Conservation (phyloP, 2,797 vertebrate species). For the Tapirus indicus region DNA sequence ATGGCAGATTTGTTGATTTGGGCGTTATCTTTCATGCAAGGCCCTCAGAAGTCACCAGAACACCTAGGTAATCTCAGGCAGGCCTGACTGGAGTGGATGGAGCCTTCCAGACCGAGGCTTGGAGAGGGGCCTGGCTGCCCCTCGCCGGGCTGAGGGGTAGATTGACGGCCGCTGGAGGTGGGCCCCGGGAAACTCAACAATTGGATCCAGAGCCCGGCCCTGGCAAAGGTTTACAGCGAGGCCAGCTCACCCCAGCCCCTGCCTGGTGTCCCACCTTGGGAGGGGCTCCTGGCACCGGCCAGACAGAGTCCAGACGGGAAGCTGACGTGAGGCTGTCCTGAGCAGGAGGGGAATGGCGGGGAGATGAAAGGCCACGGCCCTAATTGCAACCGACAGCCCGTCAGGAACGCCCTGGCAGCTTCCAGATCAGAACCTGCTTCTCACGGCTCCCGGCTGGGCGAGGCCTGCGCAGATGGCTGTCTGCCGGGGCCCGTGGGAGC, state of each 20-base stretch:
- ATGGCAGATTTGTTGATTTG: slow-evolving; percentile 95
- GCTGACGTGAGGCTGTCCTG: slow-evolving; percentile 61
- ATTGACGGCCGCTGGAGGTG: slow-evolving; percentile 88
- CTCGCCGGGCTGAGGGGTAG: slow-evolving; percentile 63
- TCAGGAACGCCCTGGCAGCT: slow-evolving; percentile 66
- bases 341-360: slow-evolving; percentile 75
- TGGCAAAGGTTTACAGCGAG: slow-evolving; percentile 5
- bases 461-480: neutral
- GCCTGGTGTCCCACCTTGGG: neutral
- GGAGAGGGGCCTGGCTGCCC: neutral
- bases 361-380: slow-evolving; percentile 79
- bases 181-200: slow-evolving; percentile 89
- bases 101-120: slow-evolving; percentile 77
- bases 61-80: slow-evolving; percentile 95
- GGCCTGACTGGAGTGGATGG: slow-evolving; percentile 88
- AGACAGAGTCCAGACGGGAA: slow-evolving; percentile 43
- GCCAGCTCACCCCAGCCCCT: neutral
- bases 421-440: slow-evolving; percentile 72
- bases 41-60: slow-evolving; percentile 93
- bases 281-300: neutral
- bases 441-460: neutral
- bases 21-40: slow-evolving; percentile 96
- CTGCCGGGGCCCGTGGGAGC: neutral
- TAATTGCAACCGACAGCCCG: slow-evolving; percentile 79
- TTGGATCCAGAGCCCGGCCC: slow-evolving; percentile 85